These are phyloP conservation scores for Poecilia wingei DNA, from an alignment of 2,797 vertebrate species.

Conservation along the genomic window DNA sequence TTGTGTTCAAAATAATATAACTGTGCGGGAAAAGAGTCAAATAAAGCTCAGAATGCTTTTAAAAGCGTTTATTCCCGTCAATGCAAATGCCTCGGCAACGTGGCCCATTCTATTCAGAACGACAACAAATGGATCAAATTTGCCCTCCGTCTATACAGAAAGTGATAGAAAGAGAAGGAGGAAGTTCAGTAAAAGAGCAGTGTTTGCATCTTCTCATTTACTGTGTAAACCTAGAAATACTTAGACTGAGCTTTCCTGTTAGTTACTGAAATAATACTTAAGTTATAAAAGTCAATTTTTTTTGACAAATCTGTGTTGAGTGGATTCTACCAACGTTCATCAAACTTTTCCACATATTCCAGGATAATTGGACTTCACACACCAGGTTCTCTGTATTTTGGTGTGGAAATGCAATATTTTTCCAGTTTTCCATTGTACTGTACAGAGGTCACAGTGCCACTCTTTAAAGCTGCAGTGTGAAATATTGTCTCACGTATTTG, in stretches of 20 bases:
- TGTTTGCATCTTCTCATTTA: too few species aligned
- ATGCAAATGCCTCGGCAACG: background rate
- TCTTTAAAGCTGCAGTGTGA: too few species aligned
- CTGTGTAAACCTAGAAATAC: background rate
- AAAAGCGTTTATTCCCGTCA: background rate
- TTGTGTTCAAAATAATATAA: conserved; percentile 2
- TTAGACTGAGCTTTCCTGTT: background rate
- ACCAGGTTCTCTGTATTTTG: background rate
- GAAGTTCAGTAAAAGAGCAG: too few species aligned
- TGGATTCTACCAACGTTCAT: too few species aligned
- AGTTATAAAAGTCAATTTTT: background rate
- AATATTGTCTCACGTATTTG: too few species aligned
- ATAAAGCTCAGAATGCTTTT: background rate
- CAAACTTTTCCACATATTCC: too few species aligned
- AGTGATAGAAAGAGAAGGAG: background rate
- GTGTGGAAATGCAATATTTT: background rate
- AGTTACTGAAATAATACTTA: background rate
- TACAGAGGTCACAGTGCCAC: background rate
- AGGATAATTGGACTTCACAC: background rate
- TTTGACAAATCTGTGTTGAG: background rate
- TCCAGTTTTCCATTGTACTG: background rate
- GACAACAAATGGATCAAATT: background rate
- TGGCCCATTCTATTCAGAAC: background rate
- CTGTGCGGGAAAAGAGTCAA: too few species aligned
- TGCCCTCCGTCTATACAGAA: background rate